Percentiles rank a stretch among this genome's conserved stretches.
Conservation (phyloP, 2,888 invertebrate genomes). For the Plebejus argus region DNA sequence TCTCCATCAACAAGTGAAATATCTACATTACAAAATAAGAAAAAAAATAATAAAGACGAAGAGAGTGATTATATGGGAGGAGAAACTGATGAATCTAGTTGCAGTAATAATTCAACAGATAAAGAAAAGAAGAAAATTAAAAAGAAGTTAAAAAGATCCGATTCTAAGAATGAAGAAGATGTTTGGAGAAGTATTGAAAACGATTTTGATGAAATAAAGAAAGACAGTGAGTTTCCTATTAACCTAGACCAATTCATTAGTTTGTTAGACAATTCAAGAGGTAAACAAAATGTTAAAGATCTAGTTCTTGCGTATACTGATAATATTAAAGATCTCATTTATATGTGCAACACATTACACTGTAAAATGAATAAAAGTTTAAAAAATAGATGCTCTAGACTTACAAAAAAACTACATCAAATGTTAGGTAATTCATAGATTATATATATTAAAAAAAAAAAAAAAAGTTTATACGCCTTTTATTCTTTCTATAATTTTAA, state of each 20-base stretch:
- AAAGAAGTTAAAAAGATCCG: slow-evolving; percentile 34
- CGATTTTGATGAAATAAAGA: slow-evolving; percentile 24
- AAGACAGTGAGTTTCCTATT: slow-evolving; percentile 30
- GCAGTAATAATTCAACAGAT: slow-evolving; percentile 23
- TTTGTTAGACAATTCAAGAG: slow-evolving; percentile 35
- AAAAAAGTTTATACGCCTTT: too few species aligned
- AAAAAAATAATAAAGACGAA: background rate
- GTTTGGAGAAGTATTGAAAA: slow-evolving; percentile 37
- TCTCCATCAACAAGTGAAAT: slow-evolving; percentile 28
- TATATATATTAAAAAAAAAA: background rate
- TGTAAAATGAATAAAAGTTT: slow-evolving; percentile 33
- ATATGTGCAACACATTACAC: slow-evolving; percentile 30
- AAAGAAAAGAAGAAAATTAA: slow-evolving; percentile 1
- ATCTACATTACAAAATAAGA: background rate
- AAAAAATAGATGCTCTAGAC: slow-evolving; percentile 31
- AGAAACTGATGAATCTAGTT: slow-evolving; percentile 23
- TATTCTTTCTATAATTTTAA: too few species aligned
- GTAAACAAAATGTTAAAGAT: slow-evolving; percentile 37
- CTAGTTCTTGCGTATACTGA: slow-evolving; percentile 31
- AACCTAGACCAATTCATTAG: slow-evolving; percentile 39
- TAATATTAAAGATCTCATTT: slow-evolving; percentile 28
- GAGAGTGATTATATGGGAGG: slow-evolving; percentile 2
- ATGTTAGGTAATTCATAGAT: background rate
- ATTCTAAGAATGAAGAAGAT: slow-evolving; percentile 36
- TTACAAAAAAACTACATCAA: slow-evolving; percentile 28